Conservation (phyloP, 2,888 invertebrate genomes). For the Eupithecia subumbrata region DNA sequence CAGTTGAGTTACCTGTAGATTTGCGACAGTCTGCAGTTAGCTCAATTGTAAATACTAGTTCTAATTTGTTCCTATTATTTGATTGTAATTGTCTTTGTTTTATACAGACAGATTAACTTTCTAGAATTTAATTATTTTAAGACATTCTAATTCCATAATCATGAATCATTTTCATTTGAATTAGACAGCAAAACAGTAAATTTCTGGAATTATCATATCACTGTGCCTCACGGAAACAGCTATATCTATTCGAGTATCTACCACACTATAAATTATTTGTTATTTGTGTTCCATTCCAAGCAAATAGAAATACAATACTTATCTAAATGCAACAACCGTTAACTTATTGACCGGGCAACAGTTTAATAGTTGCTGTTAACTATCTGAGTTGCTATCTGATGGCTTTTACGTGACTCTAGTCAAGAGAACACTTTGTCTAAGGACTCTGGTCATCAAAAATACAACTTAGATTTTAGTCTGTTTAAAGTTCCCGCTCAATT, state of each 20-base stretch:
- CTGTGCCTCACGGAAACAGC: conserved; percentile 3
- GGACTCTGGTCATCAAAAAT: neutral
- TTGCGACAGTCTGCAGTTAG: too few relatives aligned
- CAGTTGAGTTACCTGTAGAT: too few relatives aligned
- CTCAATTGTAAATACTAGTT: too few relatives aligned
- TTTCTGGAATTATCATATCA: conserved; percentile 34
- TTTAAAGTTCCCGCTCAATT: too few relatives aligned
- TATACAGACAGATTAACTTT: too few relatives aligned
- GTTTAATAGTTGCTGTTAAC: conserved; percentile 52
- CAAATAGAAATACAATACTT: conserved; percentile 48
- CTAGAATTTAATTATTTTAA: too few relatives aligned
- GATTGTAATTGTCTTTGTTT: too few relatives aligned
- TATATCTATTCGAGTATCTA: conserved; percentile 15
- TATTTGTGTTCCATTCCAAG: conserved; percentile 42
- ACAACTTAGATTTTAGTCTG: neutral
- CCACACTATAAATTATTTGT: conserved; percentile 10
- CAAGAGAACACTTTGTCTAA: conserved; percentile 46
- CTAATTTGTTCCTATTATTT: too few relatives aligned
- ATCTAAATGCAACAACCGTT: conserved; percentile 60
- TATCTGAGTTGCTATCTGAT: conserved; percentile 48
- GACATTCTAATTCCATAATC: too few relatives aligned
- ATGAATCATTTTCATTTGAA: too few relatives aligned
- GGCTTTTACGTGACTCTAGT: conserved; percentile 57
- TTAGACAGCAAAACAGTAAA: neutral
- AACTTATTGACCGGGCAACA: conserved; percentile 74